Evolutionary conservation across 2,113 vertebrate genomes (phyloP).

Genomic region (Isurus oxyrinchus): DNA sequence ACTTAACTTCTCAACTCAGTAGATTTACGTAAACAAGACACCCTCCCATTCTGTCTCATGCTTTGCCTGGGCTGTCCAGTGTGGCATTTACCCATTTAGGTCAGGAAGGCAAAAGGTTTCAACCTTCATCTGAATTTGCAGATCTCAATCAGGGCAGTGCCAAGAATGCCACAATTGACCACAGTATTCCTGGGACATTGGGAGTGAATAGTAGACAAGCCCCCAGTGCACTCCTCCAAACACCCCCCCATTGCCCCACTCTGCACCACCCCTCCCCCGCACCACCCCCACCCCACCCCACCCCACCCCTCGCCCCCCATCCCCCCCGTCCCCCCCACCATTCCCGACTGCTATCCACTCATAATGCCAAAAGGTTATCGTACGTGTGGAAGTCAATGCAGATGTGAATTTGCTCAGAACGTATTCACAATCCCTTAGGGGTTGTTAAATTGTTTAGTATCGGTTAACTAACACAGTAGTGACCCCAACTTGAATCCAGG

Average conservation of each 20-base stretch:
- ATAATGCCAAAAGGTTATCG: not conserved
- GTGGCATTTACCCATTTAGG: not conserved
- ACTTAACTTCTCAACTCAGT: not conserved
- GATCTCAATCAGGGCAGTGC: not conserved
- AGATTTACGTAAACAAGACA: not conserved
- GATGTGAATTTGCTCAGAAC: not conserved
- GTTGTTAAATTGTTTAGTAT: not conserved
- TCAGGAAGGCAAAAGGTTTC: not conserved
- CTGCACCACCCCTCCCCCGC: too few species aligned
- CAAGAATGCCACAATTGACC: not conserved
- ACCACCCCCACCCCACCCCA: too few species aligned
- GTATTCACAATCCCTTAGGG: not conserved
- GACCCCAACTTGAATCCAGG: not conserved
- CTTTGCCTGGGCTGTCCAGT: not conserved
- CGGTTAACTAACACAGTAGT: not conserved
- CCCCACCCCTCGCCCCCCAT: too few species aligned
- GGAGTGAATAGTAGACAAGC: not conserved
- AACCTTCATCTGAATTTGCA: not conserved
- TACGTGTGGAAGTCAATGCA: not conserved
- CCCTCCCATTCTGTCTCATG: not conserved
- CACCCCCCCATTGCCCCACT: too few species aligned
- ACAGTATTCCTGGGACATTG: not conserved
- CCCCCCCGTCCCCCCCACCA: too few species aligned
- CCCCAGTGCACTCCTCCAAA: too few species aligned
- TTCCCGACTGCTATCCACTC: not conserved